Evolutionary conservation across 1,140 invertebrate genomes (phyloP), one percentile per base, ranked within the genome.

Genomic region (Rhynchophorus ferrugineus): DNA sequence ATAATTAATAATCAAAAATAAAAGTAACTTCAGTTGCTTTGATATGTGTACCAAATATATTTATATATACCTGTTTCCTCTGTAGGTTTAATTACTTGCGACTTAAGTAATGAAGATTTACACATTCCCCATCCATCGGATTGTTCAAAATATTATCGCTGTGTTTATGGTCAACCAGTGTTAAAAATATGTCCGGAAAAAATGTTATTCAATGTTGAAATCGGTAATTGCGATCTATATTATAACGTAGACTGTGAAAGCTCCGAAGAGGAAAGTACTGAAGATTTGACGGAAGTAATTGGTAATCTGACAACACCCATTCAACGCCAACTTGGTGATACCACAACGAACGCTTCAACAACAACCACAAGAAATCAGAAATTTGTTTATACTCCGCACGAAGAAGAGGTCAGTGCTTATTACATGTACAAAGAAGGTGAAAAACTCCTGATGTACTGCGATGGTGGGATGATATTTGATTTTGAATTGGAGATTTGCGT

Each of bases 371-470:
- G 35, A 19, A 34, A 20, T 24, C 13, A 6, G 2, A 46, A 37
- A 17, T 52, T 53, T 20, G 44, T 49, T 2, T 49, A 49, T 43
- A 20, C 35, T 8, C 72, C 76, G 0, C 73, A 80, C 44, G 73
- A 73, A 29, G 64, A 56, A 0, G 65, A 76, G 44, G 81, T 78
- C 52, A 57, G 60, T 1, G 64, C 72, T 21, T 83, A 75, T 65
- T 81, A 74, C 64, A 71, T 72, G 54, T 81, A 80, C 49, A 59
- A 61, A 17, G 61, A 75, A 34, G 77, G 77, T 0, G 22, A 62
- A 5, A 71, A 75, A 24, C 60, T 73, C 3, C 56, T 69, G 20
- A 66, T 73, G 29, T 16, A 54, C 1, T 84, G 81, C 56, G 62
- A 71, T 0, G 44, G 51, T 0, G 64, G 61, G 1, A 56, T 75